A percentile compares a stretch with the other conserved stretches of the same genome.
phyloP scores from a whole-genome alignment of 2,888 invertebrate species.

The Diaprepes abbreviatus region DNA sequence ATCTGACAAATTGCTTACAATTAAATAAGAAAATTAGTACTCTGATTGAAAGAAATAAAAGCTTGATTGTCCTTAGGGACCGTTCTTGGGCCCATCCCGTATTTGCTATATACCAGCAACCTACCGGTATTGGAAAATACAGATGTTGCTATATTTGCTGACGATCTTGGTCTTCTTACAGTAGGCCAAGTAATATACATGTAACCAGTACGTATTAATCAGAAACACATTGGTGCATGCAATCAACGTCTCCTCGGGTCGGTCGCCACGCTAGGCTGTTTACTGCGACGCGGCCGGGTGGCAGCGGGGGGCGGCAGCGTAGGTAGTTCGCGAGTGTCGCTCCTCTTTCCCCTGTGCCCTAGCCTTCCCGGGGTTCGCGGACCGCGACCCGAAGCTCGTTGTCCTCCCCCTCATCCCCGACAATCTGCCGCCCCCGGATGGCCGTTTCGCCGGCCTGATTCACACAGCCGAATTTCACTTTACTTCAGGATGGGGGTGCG shows the following conservation, averaged over 20 bases:
- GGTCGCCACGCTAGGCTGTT: conserved; percentile 37
- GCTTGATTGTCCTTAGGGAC: too few relatives aligned
- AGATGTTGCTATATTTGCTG: too few relatives aligned
- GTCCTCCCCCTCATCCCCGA: conserved; percentile 21
- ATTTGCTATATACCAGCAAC: too few relatives aligned
- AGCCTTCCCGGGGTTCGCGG: conserved; percentile 44
- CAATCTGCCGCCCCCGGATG: conserved; percentile 42
- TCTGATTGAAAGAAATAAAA: too few relatives aligned
- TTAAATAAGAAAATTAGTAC: too few relatives aligned
- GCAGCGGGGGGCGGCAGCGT: conserved; percentile 44
- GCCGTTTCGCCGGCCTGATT: conserved; percentile 34
- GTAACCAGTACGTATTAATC: conserved; percentile 27
- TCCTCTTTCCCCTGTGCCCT: conserved; percentile 36
- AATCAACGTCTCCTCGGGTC: conserved; percentile 22
- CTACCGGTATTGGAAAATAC: too few relatives aligned
- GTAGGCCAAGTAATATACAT: too few relatives aligned
- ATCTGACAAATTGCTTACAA: too few relatives aligned
- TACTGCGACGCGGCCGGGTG: conserved; percentile 43
- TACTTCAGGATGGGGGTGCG: neutral
- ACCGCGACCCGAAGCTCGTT: conserved; percentile 40
- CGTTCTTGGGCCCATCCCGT: too few relatives aligned
- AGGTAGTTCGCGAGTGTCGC: conserved; percentile 39
- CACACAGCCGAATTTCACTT: conserved; percentile 33
- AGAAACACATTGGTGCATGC: conserved; percentile 42
- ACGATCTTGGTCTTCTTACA: too few relatives aligned